These are phyloP conservation scores for Marronus borbonicus DNA, from an alignment of 2,888 invertebrate genomes.

Conservation along the genomic window DNA sequence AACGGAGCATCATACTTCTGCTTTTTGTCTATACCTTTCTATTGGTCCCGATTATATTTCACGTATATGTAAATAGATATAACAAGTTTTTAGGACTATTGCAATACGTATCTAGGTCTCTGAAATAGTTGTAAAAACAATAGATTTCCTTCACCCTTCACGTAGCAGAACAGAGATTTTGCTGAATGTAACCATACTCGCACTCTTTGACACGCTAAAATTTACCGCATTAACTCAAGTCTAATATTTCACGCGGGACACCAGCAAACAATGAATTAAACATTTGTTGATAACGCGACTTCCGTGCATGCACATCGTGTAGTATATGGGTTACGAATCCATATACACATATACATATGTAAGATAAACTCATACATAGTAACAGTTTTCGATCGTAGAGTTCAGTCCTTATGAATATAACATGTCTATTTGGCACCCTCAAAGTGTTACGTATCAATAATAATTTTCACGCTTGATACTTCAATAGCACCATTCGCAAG, in stretches of 20 bases:
- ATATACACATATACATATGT: conserved; percentile 12
- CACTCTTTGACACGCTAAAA: too few species aligned
- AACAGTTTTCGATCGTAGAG: conserved; percentile 45
- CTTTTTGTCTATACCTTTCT: too few species aligned
- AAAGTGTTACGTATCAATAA: conserved; percentile 71
- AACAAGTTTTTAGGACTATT: too few species aligned
- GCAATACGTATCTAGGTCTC: too few species aligned
- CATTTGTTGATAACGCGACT: conserved; percentile 35
- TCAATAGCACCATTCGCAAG: conserved; percentile 62
- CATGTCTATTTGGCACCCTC: conserved; percentile 71
- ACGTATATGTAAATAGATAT: too few species aligned
- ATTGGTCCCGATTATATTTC: too few species aligned
- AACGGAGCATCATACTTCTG: too few species aligned
- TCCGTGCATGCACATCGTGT: conserved; percentile 10
- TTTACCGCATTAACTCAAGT: not conserved
- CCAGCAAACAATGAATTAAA: conserved; percentile 40
- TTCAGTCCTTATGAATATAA: conserved; percentile 70
- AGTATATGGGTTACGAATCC: conserved; percentile 4
- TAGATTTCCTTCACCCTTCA: too few species aligned
- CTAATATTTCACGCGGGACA: not conserved
- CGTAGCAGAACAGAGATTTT: too few species aligned
- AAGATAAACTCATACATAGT: conserved; percentile 36
- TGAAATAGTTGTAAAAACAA: too few species aligned
- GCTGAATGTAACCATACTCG: too few species aligned
- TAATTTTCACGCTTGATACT: conserved; percentile 68